Percentiles rank a stretch among this genome's conserved stretches.
phyloP scores from a whole-genome alignment of 2,888 invertebrate species.

The Aphidoletes aphidimyza region DNA sequence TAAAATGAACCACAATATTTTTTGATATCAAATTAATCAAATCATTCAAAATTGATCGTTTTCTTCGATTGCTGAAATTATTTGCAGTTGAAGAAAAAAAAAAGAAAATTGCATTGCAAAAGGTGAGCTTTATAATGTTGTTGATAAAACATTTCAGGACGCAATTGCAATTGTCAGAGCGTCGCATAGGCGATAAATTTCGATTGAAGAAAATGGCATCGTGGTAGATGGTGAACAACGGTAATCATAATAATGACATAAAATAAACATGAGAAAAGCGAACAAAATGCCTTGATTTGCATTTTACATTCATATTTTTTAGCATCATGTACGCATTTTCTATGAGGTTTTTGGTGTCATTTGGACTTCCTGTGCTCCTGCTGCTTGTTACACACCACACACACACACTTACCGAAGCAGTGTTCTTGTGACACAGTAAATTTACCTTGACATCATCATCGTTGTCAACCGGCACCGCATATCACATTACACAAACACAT shows the following conservation, averaged over 20 bases:
- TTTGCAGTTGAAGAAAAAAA: no score
- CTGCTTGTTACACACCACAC: no score
- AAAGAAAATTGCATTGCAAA: no score
- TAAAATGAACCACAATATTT: no score
- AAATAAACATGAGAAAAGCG: conserved; percentile 45
- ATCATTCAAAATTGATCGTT: no score
- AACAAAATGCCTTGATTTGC: conserved; percentile 52
- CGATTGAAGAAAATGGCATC: neutral
- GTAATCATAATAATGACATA: conserved; percentile 42
- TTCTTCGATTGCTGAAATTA: no score
- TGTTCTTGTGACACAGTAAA: conserved; percentile 21
- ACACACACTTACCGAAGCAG: neutral
- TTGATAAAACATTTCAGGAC: no score
- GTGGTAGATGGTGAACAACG: neutral
- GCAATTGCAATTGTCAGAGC: no score
- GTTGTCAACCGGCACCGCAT: neutral
- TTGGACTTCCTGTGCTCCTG: neutral
- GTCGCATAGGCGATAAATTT: conserved; percentile 22
- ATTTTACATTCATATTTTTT: conserved; percentile 52
- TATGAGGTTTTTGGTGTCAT: conserved; percentile 11
- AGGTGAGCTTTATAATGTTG: no score
- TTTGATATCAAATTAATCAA: no score
- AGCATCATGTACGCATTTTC: neutral
- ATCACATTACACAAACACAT: neutral
- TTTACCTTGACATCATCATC: conserved; percentile 18